Conservation (phyloP, 2,888 invertebrate species). For the Noctua comes region DNA sequence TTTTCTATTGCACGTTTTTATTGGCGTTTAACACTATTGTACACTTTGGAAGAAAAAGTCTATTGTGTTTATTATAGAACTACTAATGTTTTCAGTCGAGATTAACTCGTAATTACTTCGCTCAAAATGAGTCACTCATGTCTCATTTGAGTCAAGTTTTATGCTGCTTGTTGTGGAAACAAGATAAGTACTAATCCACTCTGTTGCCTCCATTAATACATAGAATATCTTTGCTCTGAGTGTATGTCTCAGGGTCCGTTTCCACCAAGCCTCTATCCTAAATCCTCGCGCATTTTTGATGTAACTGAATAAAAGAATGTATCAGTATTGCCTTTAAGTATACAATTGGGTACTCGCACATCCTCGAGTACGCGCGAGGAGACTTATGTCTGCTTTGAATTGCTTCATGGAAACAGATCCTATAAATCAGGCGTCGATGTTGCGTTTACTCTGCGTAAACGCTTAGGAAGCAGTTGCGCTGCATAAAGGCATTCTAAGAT, state of each 20-base stretch:
- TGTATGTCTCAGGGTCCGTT: neutral
- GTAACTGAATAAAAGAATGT: neutral
- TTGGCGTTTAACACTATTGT: slow-evolving; percentile 24
- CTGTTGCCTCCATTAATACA: neutral
- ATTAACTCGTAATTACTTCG: neutral
- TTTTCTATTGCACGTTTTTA: slow-evolving; percentile 31
- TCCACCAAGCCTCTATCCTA: neutral
- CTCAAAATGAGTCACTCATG: neutral
- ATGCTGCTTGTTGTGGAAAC: neutral
- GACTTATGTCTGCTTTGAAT: neutral
- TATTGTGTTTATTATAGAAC: slow-evolving; percentile 3
- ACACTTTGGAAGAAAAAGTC: slow-evolving; percentile 18
- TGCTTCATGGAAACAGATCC: neutral
- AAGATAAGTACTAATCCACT: neutral
- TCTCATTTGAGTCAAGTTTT: neutral
- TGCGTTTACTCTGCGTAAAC: neutral
- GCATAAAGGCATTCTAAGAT: neutral
- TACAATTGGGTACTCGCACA: neutral
- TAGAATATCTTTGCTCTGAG: slow-evolving; percentile 1
- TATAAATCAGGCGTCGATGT: neutral
- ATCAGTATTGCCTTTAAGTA: neutral
- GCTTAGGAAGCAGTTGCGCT: neutral
- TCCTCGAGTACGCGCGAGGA: neutral
- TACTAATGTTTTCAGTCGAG: slow-evolving; percentile 6
- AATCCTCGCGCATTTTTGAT: neutral